A percentile compares a stretch with the other conserved stretches of the same genome.
phyloP scores from a whole-genome alignment of 2,888 invertebrate genomes.

The Dione juno region DNA sequence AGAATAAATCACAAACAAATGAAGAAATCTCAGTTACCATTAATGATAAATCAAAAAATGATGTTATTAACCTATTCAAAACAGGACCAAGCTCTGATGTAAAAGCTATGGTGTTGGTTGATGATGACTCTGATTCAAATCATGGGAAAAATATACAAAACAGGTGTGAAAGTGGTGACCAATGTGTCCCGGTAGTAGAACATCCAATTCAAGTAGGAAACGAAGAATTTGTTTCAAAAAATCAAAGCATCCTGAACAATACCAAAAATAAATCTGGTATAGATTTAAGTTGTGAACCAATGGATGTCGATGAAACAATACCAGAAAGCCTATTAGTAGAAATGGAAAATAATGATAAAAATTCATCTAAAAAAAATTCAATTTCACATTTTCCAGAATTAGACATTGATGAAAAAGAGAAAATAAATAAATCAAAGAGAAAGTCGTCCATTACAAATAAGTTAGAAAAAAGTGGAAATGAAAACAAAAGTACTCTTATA shows the following conservation, averaged over 20 bases:
- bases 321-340: constrained; percentile 60
- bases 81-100: constrained; percentile 54
- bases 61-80: constrained; percentile 55
- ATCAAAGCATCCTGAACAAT: constrained; percentile 13
- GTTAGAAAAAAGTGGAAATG: constrained; percentile 54
- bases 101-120: constrained; percentile 59
- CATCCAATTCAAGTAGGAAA: constrained; percentile 42
- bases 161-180: constrained; percentile 60
- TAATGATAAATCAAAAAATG: constrained; percentile 39
- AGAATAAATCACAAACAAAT: constrained; percentile 28
- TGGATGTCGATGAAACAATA: constrained; percentile 78
- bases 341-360: constrained; percentile 41
- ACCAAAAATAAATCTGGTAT: constrained; percentile 32
- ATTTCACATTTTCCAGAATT: constrained; percentile 1
- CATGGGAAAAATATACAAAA: constrained; percentile 48
- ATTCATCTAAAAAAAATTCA: constrained; percentile 29
- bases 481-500: constrained; percentile 67
- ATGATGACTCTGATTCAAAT: constrained; percentile 71
- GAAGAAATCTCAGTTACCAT: constrained; percentile 10
- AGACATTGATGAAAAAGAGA: constrained; percentile 27
- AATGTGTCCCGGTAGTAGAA: constrained; percentile 69
- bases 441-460: constrained; percentile 51
- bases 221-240: constrained; percentile 20
- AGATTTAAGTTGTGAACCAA: constrained; percentile 62
- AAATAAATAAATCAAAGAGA: constrained; percentile 50